Base-by-base conservation (phyloP, 92 coral and sea anemone species). In the Porites cylindrica region DNA sequence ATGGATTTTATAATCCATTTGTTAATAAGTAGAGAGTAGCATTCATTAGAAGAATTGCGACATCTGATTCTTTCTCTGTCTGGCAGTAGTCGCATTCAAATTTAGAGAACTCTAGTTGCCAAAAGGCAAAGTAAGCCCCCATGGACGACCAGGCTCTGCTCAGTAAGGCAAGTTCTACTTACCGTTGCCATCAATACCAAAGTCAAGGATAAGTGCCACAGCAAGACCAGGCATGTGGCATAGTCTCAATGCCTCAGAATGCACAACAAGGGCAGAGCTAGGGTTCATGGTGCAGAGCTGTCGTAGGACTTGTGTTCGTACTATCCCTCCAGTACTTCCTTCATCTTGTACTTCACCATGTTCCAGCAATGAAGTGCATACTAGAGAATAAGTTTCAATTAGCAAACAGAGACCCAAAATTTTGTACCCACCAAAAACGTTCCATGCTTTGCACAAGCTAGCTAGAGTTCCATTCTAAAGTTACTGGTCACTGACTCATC, bases 141-240 rank as follows among this genome's bases (percentile, higher is more conserved):
- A 56, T 10, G 5, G 11, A 0, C 11, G 10, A 54, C 60, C 1
- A 10, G 2, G 16, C 61, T 8, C 11, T 14, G 47, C 16, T 10
- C 11, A 56, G 16, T 8, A n/a, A 51, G 29, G 59, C 7, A 51
- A 72, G 60, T 16, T 20, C 61, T 0, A 56, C 86, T 74, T 80
- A 79, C 87, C 82, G 72, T 50, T 52, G 61, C 50, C 56, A 19
- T 92, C 98, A 6, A 84, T 76, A 23, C 96, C 95, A 85, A 91
- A 88, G 66, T 96, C 99, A 56, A 95, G 95, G 52, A 97, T 94
- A 69, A 96, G 94, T 13, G 93, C 98, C 77, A 96, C 96, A 75
- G 99, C 96, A 70, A 96, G 95, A 66, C 98, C 99, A 75, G 99
- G 99, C 66, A 96, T 92, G 29, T 94, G 91, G 66, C 99, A 96